phyloP scores from a whole-genome alignment of 2,113 vertebrate species.

The Oenanthe oenanthe region DNA sequence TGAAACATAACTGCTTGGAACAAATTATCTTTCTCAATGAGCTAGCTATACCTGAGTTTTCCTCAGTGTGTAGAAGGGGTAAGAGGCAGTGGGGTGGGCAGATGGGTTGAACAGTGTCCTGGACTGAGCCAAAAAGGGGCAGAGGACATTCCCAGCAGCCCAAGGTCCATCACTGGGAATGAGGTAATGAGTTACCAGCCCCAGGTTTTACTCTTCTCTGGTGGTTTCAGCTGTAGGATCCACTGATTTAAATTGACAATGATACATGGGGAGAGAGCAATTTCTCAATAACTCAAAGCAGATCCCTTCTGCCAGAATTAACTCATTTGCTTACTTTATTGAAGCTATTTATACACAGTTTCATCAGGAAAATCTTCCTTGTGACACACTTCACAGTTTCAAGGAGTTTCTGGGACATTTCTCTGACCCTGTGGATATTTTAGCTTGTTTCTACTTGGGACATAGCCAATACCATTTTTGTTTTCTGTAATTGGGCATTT shows the following conservation, averaged over 20 bases:
- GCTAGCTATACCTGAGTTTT: neutral
- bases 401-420: neutral
- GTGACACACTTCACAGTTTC: neutral
- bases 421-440: neutral
- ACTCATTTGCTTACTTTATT: neutral
- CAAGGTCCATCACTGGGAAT: neutral
- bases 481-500: neutral
- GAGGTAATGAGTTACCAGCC: neutral
- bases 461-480: neutral
- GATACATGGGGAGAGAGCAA: neutral
- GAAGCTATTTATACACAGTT: neutral
- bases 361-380: neutral
- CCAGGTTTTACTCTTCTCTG: neutral
- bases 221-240: neutral
- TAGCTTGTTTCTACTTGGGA: neutral
- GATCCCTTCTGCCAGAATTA: neutral
- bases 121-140: neutral
- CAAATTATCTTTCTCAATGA: neutral
- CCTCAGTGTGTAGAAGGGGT: neutral
- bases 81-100: neutral
- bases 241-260: neutral
- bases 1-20: slow-evolving; percentile 3
- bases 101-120: neutral
- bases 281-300: neutral
- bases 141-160: neutral